phyloP scores from a whole-genome alignment of 2,797 vertebrate genomes.

The Danionella dracula region DNA sequence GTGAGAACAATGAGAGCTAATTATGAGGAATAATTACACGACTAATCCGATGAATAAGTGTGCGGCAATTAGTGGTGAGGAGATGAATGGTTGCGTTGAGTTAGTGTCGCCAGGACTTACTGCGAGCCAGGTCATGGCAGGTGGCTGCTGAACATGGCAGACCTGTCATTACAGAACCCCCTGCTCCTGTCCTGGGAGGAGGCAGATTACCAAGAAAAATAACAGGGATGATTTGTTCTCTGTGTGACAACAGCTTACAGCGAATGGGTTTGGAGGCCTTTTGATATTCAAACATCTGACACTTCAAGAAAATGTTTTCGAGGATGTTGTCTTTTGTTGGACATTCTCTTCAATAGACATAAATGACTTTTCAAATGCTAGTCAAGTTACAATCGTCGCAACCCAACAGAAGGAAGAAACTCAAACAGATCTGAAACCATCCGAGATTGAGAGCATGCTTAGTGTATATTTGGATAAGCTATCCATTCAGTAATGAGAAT shows the following conservation, averaged over 20 bases:
- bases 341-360: no score
- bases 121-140: constrained; percentile 51
- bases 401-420: no score
- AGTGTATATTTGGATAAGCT: no score
- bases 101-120: background rate
- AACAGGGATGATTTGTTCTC: constrained; percentile 34
- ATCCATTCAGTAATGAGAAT: background rate
- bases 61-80: constrained; percentile 55
- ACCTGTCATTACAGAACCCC: constrained; percentile 27
- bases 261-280: constrained; percentile 1
- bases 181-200: constrained; percentile 56
- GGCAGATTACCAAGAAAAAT: constrained; percentile 31
- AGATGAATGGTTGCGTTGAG: constrained; percentile 31
- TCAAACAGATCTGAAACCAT: no score
- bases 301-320: background rate
- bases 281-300: background rate
- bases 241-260: constrained; percentile 28
- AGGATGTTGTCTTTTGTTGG: no score
- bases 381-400: no score
- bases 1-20: constrained; percentile 58
- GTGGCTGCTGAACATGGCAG: constrained; percentile 50
- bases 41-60: constrained; percentile 52
- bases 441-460: no score
- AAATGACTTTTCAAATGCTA: no score
- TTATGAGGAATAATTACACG: constrained; percentile 62